Conservation (phyloP, 2,797 vertebrate species). For the Acanthurus lineatus region DNA sequence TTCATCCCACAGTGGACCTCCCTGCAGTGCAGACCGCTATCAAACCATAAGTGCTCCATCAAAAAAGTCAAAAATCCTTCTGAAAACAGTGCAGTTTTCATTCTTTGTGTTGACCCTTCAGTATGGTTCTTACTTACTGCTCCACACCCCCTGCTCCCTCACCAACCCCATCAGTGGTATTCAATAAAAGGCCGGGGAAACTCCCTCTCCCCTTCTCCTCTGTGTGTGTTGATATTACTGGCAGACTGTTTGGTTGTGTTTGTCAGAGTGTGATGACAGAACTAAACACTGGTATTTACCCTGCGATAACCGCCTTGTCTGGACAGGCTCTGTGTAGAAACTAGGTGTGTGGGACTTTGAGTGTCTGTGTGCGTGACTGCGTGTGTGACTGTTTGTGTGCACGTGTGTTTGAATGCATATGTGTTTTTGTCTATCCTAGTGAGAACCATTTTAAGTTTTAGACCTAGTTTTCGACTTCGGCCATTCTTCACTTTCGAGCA, state of each 20-base stretch:
- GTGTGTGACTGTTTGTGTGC: slow-evolving; percentile 1
- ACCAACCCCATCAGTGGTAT: slow-evolving; percentile 33
- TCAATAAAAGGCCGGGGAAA: slow-evolving; percentile 61
- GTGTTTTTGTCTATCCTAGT: too few species aligned
- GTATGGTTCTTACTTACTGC: slow-evolving; percentile 1
- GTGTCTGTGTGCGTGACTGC: slow-evolving; percentile 12
- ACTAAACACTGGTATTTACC: slow-evolving; percentile 76
- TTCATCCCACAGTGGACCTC: slow-evolving; percentile 63
- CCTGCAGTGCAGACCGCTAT: slow-evolving; percentile 56
- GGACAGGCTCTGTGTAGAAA: slow-evolving; percentile 66
- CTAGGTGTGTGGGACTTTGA: slow-evolving; percentile 40
- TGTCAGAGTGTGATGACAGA: slow-evolving; percentile 78
- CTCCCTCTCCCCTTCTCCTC: slow-evolving; percentile 42
- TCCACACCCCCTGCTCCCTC: slow-evolving; percentile 21
- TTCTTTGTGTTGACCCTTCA: slow-evolving; percentile 39
- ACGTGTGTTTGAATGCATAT: slow-evolving; percentile 6
- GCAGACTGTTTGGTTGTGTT: slow-evolving; percentile 80
- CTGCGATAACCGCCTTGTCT: slow-evolving; percentile 74
- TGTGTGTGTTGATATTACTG: slow-evolving; percentile 75
- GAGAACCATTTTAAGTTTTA: too few species aligned
- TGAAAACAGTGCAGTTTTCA: slow-evolving; percentile 29
- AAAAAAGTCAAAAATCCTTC: neutral
- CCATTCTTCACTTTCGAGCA: too few species aligned
- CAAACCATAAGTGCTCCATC: slow-evolving; percentile 52
- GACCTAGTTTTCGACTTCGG: too few species aligned